Evolutionary conservation across 2,797 vertebrate genomes (phyloP).

Genomic region (Astyanax mexicanus): DNA sequence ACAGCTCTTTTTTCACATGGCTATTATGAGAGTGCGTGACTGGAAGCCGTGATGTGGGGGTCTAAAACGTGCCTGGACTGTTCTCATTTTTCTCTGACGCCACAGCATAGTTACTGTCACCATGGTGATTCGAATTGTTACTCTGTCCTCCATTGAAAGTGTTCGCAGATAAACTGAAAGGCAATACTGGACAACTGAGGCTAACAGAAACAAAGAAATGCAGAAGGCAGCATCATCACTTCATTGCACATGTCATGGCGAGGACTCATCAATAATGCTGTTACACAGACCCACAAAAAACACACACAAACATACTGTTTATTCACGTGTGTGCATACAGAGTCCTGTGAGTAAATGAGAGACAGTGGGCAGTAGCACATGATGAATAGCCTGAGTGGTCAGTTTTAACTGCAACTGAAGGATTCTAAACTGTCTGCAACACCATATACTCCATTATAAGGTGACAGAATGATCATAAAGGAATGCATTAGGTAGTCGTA

Average conservation of each 20-base stretch:
- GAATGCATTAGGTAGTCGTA: too few relatives aligned
- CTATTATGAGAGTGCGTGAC: slow-evolving; percentile 28
- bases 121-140: slow-evolving; percentile 53
- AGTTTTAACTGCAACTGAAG: slow-evolving; percentile 26
- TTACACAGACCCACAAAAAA: neutral
- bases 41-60: slow-evolving; percentile 47
- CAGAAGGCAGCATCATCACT: neutral
- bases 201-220: slow-evolving; percentile 3
- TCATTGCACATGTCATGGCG: neutral
- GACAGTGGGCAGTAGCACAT: slow-evolving; percentile 49
- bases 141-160: slow-evolving; percentile 19
- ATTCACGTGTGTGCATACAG: too few relatives aligned
- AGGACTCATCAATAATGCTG: neutral
- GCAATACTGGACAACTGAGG: neutral
- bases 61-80: slow-evolving; percentile 62
- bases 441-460: too few relatives aligned
- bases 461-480: slow-evolving; percentile 6
- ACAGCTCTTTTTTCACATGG: slow-evolving; percentile 46
- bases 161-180: slow-evolving; percentile 1
- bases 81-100: slow-evolving; percentile 60
- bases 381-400: slow-evolving; percentile 45
- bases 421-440: too few relatives aligned
- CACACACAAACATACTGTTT: neutral
- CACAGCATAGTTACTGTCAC: slow-evolving; percentile 55
- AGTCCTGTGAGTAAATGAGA: slow-evolving; percentile 42